A percentile compares a stretch with the other conserved stretches of the same genome.
Conservation (phyloP, 2,888 invertebrate genomes). For the Cerastis rubricosa region DNA sequence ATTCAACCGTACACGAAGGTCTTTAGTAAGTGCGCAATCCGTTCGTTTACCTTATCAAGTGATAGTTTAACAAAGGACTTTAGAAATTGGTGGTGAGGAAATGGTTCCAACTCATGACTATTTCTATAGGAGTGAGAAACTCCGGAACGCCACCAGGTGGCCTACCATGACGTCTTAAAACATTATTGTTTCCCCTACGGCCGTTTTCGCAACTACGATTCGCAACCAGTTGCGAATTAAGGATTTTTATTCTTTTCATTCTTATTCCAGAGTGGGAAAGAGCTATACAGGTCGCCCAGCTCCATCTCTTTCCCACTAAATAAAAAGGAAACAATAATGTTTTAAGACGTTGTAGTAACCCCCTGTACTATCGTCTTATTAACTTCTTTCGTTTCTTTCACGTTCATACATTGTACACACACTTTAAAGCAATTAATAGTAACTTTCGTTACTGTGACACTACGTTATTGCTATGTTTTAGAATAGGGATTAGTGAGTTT, state of each 20-base stretch:
- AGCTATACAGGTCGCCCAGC: too few species aligned
- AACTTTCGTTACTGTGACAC: too few species aligned
- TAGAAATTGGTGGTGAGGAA: conserved; percentile 16
- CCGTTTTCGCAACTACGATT: too few species aligned
- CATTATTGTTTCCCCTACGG: too few species aligned
- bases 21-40: conserved; percentile 16
- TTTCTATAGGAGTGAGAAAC: neutral
- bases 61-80: conserved; percentile 17
- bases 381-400: neutral
- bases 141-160: neutral
- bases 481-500: neutral
- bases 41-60: conserved; percentile 21
- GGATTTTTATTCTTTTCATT: too few species aligned
- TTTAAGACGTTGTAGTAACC: too few species aligned
- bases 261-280: too few species aligned
- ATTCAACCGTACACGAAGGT: conserved; percentile 19
- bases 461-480: neutral
- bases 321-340: too few species aligned
- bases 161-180: too few species aligned
- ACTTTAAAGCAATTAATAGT: neutral
- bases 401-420: neutral
- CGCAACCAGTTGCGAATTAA: too few species aligned
- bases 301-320: too few species aligned
- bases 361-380: neutral
- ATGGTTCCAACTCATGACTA: conserved; percentile 7